phyloP scores from a whole-genome alignment of 2,888 invertebrate species.

The Melanostoma scalare region DNA sequence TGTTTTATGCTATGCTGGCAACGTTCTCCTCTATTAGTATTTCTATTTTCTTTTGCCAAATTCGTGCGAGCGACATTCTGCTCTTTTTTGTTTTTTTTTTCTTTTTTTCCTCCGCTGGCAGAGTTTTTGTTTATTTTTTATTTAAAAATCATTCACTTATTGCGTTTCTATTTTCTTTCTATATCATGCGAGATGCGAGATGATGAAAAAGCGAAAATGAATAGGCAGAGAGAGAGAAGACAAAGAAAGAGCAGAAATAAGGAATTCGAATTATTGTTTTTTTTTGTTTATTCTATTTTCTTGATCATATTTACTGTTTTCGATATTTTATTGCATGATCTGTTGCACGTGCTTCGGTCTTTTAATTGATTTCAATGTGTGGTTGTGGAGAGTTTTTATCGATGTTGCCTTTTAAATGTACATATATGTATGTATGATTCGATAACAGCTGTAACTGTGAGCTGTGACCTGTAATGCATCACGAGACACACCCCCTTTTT shows the following conservation, averaged over 20 bases:
- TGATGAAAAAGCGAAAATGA: no score
- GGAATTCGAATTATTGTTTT: slow-evolving; percentile 8
- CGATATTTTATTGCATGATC: slow-evolving; percentile 53
- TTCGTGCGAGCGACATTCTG: not conserved
- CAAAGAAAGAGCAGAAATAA: not conserved
- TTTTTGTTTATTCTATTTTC: slow-evolving; percentile 22
- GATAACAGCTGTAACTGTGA: not conserved
- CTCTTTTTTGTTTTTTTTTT: not conserved
- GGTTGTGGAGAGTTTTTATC: slow-evolving; percentile 23
- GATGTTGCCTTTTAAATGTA: slow-evolving; percentile 34
- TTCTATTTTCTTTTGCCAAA: not conserved
- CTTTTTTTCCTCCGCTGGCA: not conserved
- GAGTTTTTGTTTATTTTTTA: slow-evolving; percentile 3
- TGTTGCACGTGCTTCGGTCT: slow-evolving; percentile 58
- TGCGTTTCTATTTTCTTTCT: not conserved
- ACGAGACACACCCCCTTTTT: slow-evolving; percentile 26
- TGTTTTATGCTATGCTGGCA: not conserved
- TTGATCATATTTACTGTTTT: slow-evolving; percentile 28
- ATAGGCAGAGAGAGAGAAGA: not conserved
- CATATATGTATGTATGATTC: slow-evolving; percentile 1
- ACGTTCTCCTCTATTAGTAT: not conserved
- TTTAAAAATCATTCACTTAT: not conserved
- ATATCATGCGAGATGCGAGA: slow-evolving; percentile 20
- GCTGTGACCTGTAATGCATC: slow-evolving; percentile 28
- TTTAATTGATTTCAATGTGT: slow-evolving; percentile 35